Percentiles rank a stretch among this genome's conserved stretches.
Conservation (phyloP, 1,140 invertebrate genomes). For the Brachystomella parvula region DNA sequence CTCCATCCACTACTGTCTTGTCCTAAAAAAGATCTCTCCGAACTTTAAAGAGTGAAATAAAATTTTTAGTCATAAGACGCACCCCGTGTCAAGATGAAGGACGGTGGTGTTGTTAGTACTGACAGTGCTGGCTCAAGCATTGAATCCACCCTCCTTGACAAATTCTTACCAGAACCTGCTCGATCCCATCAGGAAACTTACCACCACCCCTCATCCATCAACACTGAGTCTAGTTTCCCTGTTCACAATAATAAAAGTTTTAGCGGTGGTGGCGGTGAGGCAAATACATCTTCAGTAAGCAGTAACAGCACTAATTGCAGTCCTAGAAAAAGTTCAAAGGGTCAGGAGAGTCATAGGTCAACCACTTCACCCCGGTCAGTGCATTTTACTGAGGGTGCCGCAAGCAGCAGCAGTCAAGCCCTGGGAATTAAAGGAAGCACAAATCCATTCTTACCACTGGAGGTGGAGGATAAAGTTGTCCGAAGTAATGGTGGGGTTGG, state of each 20-base stretch:
- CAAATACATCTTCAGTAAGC: too few relatives aligned
- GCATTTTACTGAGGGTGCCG: background rate
- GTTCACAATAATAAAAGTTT: too few relatives aligned
- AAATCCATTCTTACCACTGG: background rate
- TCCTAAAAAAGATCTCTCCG: too few relatives aligned
- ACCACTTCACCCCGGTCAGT: background rate
- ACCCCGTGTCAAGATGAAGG: conserved; percentile 5
- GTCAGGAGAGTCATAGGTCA: background rate
- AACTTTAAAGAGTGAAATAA: background rate
- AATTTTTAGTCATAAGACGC: background rate
- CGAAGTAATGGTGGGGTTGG: background rate
- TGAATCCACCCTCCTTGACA: background rate
- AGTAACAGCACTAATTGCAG: background rate
- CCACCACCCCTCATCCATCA: background rate
- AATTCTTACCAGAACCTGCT: conserved; percentile 3
- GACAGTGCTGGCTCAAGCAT: background rate
- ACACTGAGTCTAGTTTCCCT: too few relatives aligned
- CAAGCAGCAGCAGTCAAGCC: background rate
- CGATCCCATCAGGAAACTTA: too few relatives aligned
- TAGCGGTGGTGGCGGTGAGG: too few relatives aligned
- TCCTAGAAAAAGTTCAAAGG: background rate
- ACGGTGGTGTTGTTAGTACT: conserved; percentile 5
- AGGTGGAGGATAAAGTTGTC: background rate
- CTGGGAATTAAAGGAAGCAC: background rate
- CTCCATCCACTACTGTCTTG: background rate